A percentile compares a stretch with the other conserved stretches of the same genome.
Conservation (phyloP, 2,797 vertebrate genomes). For the Alectoris magna region DNA sequence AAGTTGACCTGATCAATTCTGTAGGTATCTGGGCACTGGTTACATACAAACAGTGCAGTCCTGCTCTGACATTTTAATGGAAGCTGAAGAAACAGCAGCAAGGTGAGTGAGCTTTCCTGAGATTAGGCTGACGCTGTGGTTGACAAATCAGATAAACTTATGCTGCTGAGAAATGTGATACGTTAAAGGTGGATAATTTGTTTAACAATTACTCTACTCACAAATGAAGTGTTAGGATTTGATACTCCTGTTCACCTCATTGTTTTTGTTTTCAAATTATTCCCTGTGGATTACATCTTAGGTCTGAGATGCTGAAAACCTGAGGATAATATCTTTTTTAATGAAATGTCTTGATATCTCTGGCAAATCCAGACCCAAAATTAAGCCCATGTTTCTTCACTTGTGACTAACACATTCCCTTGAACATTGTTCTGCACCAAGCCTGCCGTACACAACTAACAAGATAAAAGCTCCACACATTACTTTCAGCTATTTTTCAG, state of each 20-base stretch:
- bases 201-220: not conserved
- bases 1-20: not conserved
- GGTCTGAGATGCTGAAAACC: not conserved
- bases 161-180: not conserved
- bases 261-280: not conserved
- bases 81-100: not conserved
- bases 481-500: not conserved
- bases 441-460: not conserved
- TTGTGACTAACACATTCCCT: not conserved
- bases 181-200: not conserved
- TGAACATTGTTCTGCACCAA: not conserved
- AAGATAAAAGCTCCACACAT: not conserved
- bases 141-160: not conserved
- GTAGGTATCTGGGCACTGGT: not conserved
- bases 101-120: not conserved
- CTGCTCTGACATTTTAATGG: rapidly evolving
- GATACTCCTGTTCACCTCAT: not conserved
- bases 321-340: not conserved
- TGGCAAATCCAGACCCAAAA: not conserved
- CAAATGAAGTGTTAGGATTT: not conserved
- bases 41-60: not conserved
- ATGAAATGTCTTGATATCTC: not conserved
- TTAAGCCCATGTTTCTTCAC: not conserved
- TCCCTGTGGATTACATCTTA: not conserved
- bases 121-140: not conserved